Evolutionary conservation across 2,797 vertebrate genomes (phyloP), one percentile per base, ranked within the genome.

Genomic region (Protonibea diacanthus): DNA sequence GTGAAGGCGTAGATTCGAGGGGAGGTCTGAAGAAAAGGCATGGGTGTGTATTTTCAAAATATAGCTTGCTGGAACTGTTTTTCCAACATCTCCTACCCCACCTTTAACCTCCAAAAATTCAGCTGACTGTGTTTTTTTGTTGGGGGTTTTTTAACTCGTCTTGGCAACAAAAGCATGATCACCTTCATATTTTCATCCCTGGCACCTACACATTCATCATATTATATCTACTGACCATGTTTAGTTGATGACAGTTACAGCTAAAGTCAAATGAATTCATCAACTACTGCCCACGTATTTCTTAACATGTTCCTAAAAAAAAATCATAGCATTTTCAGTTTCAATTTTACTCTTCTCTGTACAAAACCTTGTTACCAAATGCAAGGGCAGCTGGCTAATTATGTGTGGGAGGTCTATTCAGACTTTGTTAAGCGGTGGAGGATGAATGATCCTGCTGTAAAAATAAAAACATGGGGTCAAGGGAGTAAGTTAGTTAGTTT

Each of bases 381-480:
- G n/a, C 12, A 21, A 70, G 77, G 73, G 66, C 44, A 76, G 65
- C 0, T 59, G 58, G 74, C 13, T 84, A 85, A 86, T 84, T 60
- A 62, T 70, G 60, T 67, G 80, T 80, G 74, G 74, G 74, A 81
- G 60, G 71, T 58, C 33, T 71, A 49, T 78, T 85, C 68, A 74
- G 60, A 76, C 63, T 55, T 57, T 65, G 27, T 25, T 68, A 57
- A 40, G 71, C 38, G 42, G 42, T 56, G 7, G 33, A 64, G 52
- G 27, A 49, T 18, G 11, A 52, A 64, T 51, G 65, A 48, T 51
- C 66, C 69, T 18, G 38, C 48, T 63, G 47, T 45, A 52, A 70
- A 63, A 56, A 57, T 23, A 65, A 76, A 74, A 66, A 20, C 20
- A 48, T 4, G 25, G 49, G 80, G 61, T 88, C 76, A 83, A 55